These are phyloP conservation scores for Micrasema longulum DNA, from an alignment of 1,140 invertebrate genomes.

Conservation along the genomic window DNA sequence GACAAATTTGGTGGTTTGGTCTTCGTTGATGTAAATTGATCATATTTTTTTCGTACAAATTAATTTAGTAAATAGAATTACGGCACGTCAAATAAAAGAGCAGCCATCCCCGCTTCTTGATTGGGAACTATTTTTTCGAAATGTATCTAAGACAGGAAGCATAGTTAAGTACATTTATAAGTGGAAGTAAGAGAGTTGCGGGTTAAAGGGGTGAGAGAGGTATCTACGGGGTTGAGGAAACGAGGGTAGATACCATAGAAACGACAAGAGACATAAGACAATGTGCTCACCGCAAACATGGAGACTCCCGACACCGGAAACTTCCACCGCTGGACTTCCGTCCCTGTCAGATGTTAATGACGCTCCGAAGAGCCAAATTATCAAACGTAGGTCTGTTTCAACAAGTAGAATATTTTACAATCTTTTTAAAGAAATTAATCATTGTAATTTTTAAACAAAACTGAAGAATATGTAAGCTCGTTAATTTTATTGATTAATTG, in stretches of 20 bases:
- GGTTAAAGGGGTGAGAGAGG: no score
- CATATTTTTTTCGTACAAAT: no score
- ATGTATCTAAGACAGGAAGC: no score
- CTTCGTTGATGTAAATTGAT: no score
- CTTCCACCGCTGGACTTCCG: conserved; percentile 22
- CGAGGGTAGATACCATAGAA: neutral
- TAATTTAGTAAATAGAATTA: no score
- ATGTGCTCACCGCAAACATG: conserved; percentile 17
- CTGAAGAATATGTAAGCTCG: neutral
- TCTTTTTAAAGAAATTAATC: neutral
- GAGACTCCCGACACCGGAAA: conserved; percentile 13
- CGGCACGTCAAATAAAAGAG: no score
- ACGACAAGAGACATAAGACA: neutral
- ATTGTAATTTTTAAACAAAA: neutral
- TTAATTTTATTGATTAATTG: neutral
- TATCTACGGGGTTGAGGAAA: neutral
- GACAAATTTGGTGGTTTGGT: no score
- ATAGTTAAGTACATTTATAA: no score
- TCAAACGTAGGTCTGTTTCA: neutral
- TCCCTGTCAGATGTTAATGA: conserved; percentile 10
- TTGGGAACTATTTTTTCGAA: no score
- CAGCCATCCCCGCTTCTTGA: no score
- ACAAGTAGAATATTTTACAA: neutral
- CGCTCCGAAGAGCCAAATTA: neutral
- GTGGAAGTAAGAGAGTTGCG: no score